These are phyloP conservation scores for Tyrophagus putrescentiae DNA, from an alignment of 1,140 invertebrate species.

Conservation along the genomic window DNA sequence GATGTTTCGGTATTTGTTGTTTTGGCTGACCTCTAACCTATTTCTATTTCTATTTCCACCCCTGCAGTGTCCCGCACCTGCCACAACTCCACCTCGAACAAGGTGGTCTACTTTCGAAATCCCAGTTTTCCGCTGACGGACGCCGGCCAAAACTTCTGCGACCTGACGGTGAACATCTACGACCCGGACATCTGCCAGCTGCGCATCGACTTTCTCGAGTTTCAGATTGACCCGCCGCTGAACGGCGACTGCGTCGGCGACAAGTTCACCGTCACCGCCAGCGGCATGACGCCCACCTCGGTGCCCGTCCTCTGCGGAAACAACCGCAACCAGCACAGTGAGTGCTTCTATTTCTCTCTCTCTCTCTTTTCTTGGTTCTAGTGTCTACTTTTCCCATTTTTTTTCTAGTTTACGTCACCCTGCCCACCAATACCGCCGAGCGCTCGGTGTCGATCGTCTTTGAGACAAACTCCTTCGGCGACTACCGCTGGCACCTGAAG, in stretches of 20 bases:
- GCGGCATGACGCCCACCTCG: constrained; percentile 35
- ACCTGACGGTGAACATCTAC: constrained; percentile 44
- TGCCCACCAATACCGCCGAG: constrained; percentile 13
- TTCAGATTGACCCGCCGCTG: constrained; percentile 46
- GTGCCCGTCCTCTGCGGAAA: constrained; percentile 58
- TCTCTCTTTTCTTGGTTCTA: neutral
- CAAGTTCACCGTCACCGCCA: constrained; percentile 45
- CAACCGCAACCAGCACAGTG: constrained; percentile 64
- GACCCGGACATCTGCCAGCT: constrained; percentile 45
- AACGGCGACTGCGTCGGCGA: constrained; percentile 50
- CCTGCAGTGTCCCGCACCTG: constrained; percentile 22
- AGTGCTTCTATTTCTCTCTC: constrained; percentile 31
- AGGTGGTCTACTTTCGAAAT: constrained; percentile 26
- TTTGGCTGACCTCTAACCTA: neutral
- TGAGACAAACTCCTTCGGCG: constrained; percentile 21
- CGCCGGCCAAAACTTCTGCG: constrained; percentile 37
- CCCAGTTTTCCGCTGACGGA: constrained; percentile 26
- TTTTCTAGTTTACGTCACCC: constrained; percentile 21
- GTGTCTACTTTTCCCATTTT: neutral
- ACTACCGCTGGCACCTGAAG: constrained; percentile 23
- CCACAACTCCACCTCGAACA: constrained; percentile 23
- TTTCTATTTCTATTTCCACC: neutral
- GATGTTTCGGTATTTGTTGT: too few relatives aligned
- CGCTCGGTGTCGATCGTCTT: constrained; percentile 22
- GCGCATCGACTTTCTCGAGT: constrained; percentile 40